Conservation (phyloP, 1,140 invertebrate species). For the Coenobita brevimanus region DNA sequence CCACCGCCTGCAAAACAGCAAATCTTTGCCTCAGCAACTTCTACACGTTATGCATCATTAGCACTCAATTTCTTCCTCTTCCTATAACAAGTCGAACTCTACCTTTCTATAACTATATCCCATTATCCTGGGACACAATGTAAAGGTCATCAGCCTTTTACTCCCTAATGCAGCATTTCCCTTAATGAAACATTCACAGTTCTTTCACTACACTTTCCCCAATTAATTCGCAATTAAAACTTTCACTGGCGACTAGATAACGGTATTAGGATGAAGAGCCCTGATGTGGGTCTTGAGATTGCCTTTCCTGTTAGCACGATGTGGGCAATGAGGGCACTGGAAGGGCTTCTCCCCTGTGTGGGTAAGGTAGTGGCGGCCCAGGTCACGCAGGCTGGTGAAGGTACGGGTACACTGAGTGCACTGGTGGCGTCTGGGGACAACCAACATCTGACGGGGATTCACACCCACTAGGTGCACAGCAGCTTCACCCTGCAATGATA, state of each 20-base stretch:
- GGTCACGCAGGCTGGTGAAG: slow-evolving; percentile 63
- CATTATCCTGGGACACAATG: no score
- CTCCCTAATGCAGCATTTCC: no score
- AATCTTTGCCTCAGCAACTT: slow-evolving; percentile 61
- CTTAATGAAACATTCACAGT: no score
- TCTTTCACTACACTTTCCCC: no score
- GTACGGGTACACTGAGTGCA: slow-evolving; percentile 59
- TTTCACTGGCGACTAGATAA: slow-evolving; percentile 25
- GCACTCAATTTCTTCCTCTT: no score
- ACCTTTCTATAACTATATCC: no score
- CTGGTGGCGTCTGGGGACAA: slow-evolving; percentile 47
- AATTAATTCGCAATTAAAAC: no score
- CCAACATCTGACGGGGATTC: slow-evolving; percentile 49
- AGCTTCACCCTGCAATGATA: slow-evolving; percentile 59
- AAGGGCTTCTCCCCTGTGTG: slow-evolving; percentile 76
- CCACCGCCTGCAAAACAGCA: slow-evolving; percentile 66
- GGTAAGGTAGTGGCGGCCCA: slow-evolving; percentile 71
- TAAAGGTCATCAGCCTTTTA: no score
- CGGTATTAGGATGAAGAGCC: slow-evolving; percentile 59
- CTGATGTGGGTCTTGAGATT: slow-evolving; percentile 67
- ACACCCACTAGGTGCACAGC: slow-evolving; percentile 42
- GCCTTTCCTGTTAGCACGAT: slow-evolving; percentile 69
- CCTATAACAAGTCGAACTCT: no score
- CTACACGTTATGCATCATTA: neutral
- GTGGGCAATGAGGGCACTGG: slow-evolving; percentile 75